Conservation (phyloP, 2,888 invertebrate species). For the Germaria angustata region DNA sequence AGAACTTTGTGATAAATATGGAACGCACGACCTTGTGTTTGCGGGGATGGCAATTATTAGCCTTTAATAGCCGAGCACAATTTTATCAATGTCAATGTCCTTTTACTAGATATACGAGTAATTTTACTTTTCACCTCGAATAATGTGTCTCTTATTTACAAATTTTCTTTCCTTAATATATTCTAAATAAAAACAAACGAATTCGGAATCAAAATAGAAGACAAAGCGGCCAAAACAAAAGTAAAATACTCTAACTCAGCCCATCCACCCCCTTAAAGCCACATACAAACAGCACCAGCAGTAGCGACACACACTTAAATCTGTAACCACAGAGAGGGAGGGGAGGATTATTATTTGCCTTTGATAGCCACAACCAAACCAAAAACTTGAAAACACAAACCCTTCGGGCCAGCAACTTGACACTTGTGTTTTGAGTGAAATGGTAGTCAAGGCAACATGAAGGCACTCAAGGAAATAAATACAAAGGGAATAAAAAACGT, state of each 20-base stretch:
- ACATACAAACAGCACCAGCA: not conserved
- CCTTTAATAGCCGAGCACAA: not conserved
- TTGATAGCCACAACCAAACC: constrained; percentile 17
- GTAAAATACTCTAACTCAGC: not conserved
- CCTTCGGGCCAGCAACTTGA: constrained; percentile 1
- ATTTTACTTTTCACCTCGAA: not conserved
- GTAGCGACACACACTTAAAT: not conserved
- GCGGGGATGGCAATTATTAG: not conserved
- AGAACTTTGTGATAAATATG: too few relatives aligned
- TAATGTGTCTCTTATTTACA: not conserved
- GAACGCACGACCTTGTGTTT: not conserved
- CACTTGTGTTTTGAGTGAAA: constrained; percentile 56
- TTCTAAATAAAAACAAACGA: constrained; percentile 63
- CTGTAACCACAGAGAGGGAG: too few relatives aligned
- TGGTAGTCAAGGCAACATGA: constrained; percentile 56
- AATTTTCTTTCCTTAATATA: not conserved
- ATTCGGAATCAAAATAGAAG: constrained; percentile 74
- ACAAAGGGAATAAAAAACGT: constrained; percentile 3
- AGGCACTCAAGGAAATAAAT: constrained; percentile 32
- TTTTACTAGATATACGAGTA: not conserved
- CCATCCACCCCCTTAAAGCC: constrained; percentile 5
- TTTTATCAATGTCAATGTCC: constrained; percentile 39
- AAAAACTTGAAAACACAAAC: constrained; percentile 15
- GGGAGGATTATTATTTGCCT: not conserved
- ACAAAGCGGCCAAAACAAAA: constrained; percentile 16